phyloP scores from a whole-genome alignment of 2,888 invertebrate genomes.

The Scelioninae gen. 1 region DNA sequence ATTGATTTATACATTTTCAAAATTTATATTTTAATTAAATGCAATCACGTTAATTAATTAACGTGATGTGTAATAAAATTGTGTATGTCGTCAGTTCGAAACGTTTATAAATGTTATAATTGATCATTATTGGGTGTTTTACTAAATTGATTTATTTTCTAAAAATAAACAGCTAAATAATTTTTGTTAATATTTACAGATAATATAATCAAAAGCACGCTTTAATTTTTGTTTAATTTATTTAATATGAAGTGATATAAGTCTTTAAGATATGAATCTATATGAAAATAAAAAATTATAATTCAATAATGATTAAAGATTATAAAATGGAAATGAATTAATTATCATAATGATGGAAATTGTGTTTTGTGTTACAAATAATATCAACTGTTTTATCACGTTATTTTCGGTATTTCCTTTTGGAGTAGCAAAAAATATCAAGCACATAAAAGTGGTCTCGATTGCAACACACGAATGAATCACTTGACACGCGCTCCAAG shows the following conservation, averaged over 20 bases:
- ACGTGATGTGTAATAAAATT: background rate
- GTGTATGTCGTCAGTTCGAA: background rate
- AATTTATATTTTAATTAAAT: background rate
- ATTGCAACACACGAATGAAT: conserved; percentile 30
- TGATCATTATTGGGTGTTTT: background rate
- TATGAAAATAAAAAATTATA: too few species aligned
- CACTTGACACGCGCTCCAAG: conserved; percentile 34
- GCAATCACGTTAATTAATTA: background rate
- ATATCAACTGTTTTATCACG: conserved; percentile 1
- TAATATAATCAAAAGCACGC: too few species aligned
- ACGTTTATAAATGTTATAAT: background rate
- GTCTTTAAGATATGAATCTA: too few species aligned
- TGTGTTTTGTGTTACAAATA: conserved; percentile 1
- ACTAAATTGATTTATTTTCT: background rate
- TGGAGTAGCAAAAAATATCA: conserved; percentile 5
- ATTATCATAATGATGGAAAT: background rate
- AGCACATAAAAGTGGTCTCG: conserved; percentile 29
- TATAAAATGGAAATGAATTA: background rate
- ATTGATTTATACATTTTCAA: too few species aligned
- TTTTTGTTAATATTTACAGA: background rate
- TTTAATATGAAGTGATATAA: too few species aligned
- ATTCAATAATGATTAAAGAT: too few species aligned
- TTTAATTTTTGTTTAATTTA: too few species aligned
- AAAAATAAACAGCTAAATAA: background rate
- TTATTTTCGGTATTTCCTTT: conserved; percentile 10